Evolutionary conservation across 1,140 invertebrate species (phyloP), one percentile per base, ranked within the genome.

Genomic region (Holcopasites calliopsidis): DNA sequence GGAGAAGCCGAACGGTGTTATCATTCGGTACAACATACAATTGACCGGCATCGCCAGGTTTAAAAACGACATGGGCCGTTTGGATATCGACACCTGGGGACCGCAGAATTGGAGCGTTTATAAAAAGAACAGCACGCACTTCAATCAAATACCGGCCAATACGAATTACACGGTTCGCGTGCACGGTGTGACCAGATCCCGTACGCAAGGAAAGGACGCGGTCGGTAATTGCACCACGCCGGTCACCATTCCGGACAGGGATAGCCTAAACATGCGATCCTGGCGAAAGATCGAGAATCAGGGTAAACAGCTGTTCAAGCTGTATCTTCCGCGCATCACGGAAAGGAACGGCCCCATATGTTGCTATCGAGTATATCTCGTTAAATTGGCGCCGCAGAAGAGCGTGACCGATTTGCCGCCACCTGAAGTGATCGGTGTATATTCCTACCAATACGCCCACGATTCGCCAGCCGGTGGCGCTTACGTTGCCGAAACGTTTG

Each of bases 311-410:
- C 90, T 96, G 55, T 94, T 97, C 65, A 95, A 95, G 79, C 86
- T 97, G 18, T 93, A 93, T 77, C 87, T 97, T 52, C 95, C 96
- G 0, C 92, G 95, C 77, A 93, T 97, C 18, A 95, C 95, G 0
- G 96, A 97, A 86, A 91, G 96, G 71, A 97, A 97, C 87, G 97
- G 97, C 13, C 95, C 95, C 6, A 97, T 98, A 80, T 97, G 96
- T 89, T 97, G 96, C 82, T 96, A 96, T 87, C 93, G 96, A 83
- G 92, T 97, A 54, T 96, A 96, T 90, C 90, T 97, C 82, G 94
- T 97, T 1, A 94, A 95, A 76, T 91, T 97, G 70, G 90, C 93
- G 68, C 92, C 93, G 0, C 92, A 95, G 13, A 93, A 94, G 80
- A 93, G 93, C 57, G 91, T 95, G 75, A 93, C 92, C 21, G 94